phyloP scores from a whole-genome alignment of 2,888 invertebrate genomes.

The Eledone cirrhosa region DNA sequence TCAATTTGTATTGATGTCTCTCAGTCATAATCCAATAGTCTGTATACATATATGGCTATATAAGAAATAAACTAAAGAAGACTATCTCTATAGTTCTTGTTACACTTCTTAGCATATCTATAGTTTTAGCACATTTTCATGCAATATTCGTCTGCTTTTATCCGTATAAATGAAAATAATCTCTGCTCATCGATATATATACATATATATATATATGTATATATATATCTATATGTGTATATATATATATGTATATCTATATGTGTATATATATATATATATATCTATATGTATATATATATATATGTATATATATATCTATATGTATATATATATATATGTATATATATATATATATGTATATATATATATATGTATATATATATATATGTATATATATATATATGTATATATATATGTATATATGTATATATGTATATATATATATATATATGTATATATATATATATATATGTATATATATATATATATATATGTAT shows the following conservation, averaged over 20 bases:
- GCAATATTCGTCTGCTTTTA: too few relatives aligned
- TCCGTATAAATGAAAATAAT: too few relatives aligned
- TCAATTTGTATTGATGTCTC: too few relatives aligned
- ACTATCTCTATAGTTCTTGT: too few relatives aligned
- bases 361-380: too few relatives aligned
- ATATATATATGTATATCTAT: background rate
- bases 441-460: background rate
- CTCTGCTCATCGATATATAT: too few relatives aligned
- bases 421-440: background rate
- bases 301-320: background rate
- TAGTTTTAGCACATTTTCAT: too few relatives aligned
- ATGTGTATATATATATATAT: constrained; percentile 3
- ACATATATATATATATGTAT: constrained; percentile 10
- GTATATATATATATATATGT: background rate
- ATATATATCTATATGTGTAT: constrained; percentile 3
- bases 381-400: too few relatives aligned
- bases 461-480: background rate
- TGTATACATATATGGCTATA: too few relatives aligned
- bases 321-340: background rate
- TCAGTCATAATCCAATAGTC: too few relatives aligned
- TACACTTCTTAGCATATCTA: too few relatives aligned
- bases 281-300: background rate
- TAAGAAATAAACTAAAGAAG: too few relatives aligned
- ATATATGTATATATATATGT: background rate
- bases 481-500: background rate